Base-by-base conservation (phyloP, 1,140 invertebrate genomes). In the Listronotus bonariensis region DNA sequence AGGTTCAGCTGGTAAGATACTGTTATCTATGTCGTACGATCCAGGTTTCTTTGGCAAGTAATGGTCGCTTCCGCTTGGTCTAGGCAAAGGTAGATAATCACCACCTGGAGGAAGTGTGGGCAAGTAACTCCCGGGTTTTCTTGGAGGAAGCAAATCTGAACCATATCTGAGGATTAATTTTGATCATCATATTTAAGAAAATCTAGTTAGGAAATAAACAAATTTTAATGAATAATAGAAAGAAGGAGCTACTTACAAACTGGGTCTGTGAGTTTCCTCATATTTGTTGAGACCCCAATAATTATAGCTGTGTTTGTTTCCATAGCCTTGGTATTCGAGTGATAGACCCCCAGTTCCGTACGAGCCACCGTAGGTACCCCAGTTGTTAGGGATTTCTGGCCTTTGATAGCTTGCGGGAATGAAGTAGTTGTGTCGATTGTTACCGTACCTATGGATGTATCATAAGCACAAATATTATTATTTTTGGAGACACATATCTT, bases 301-400 rank as follows among this genome's bases (percentile, higher is more conserved):
- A 60, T 74, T 69, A 48, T 78, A 75, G 17, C 75, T 74, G 60
- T 80, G 74, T 2, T 72, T 76, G 49, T 77, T 72, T 26, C 78
- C 78, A 34, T 73, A 68, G 48, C 52, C 64, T 41, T 68, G 52
- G 38, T 70, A 68, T 42, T 67, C 53, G 32, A 69, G 14, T 68
- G 71, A 73, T 11, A 42, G 5, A 45, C 76, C 72, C 11, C 78
- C 76, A 57, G 65, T 65, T 11, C 72, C 71, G 56, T 82, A 82
- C 45, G 69, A 73, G 9, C 72, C 69, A 11, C 78, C 75, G 59
- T 81, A 80, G 32, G 63, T 34, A 9, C 72, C 71, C 79, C 78
- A 80, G 36, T 72, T 57, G 18, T 71, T 68, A 5, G 63, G 57
- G 45, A 55, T 52, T 32, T 67, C 66, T 12, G 61, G 61, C 17